These are phyloP conservation scores for Epirrhoe tristata DNA, from an alignment of 2,888 invertebrate genomes.

Conservation along the genomic window DNA sequence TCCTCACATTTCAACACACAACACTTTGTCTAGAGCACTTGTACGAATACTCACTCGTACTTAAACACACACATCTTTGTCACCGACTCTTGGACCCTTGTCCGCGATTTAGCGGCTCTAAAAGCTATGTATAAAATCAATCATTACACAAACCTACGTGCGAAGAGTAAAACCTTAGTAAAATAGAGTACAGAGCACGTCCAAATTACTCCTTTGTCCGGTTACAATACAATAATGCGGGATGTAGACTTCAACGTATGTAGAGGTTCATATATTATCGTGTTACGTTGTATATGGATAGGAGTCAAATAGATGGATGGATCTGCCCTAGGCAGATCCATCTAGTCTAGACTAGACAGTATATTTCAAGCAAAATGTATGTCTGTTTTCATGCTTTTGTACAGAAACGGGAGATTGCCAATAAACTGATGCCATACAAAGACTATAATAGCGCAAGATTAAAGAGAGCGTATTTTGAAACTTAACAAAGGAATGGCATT, in stretches of 20 bases:
- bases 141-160: not conserved
- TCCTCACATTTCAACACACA: slow-evolving; percentile 49
- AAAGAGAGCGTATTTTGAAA: not conserved
- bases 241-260: slow-evolving; percentile 34
- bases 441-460: not conserved
- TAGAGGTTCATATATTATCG: slow-evolving; percentile 18
- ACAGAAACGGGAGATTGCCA: slow-evolving; percentile 10
- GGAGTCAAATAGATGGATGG: slow-evolving; percentile 21
- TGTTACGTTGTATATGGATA: slow-evolving; percentile 21
- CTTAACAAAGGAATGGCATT: not conserved
- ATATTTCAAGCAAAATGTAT: slow-evolving; percentile 21
- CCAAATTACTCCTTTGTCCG: slow-evolving; percentile 46
- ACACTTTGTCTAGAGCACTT: slow-evolving; percentile 16
- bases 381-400: slow-evolving; percentile 3
- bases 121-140: slow-evolving; percentile 5
- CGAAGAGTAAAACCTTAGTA: slow-evolving; percentile 19
- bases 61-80: slow-evolving; percentile 14
- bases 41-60: slow-evolving; percentile 4
- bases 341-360: slow-evolving; percentile 19
- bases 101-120: not conserved
- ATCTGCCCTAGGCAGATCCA: no score
- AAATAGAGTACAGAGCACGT: slow-evolving; percentile 31
- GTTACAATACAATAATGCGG: slow-evolving; percentile 42
- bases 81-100: not conserved
- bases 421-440: slow-evolving; percentile 5